phyloP scores from a whole-genome alignment of 1,140 invertebrate genomes.

The Pseudomyrmex cubaensis region DNA sequence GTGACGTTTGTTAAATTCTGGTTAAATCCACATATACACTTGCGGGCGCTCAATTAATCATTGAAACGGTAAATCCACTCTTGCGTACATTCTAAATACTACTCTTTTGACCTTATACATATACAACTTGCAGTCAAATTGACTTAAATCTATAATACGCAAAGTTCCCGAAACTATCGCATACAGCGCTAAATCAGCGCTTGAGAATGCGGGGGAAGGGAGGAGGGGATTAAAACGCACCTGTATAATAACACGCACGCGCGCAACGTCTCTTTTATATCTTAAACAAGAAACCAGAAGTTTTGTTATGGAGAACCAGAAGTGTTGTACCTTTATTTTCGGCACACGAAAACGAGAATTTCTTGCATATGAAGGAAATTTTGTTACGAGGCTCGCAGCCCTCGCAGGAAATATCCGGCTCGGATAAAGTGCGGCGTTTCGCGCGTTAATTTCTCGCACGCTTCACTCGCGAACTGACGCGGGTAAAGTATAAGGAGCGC shows the following conservation, averaged over 20 bases:
- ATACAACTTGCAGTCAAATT: background rate
- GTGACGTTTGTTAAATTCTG: constrained; percentile 17
- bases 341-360: constrained; percentile 62
- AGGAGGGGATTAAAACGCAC: constrained; percentile 28
- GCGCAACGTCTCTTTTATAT: constrained; percentile 13
- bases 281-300: background rate
- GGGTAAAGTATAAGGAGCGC: constrained; percentile 17
- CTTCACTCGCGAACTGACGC: constrained; percentile 18
- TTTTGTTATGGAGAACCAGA: constrained; percentile 8
- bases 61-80: background rate
- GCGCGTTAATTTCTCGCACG: constrained; percentile 16
- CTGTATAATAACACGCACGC: constrained; percentile 25
- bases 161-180: background rate
- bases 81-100: background rate
- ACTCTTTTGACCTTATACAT: background rate
- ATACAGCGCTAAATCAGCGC: background rate
- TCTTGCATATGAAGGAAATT: constrained; percentile 75
- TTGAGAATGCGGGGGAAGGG: background rate
- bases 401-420: constrained; percentile 76
- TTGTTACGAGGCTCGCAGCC: constrained; percentile 82
- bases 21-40: background rate
- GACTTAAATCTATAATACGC: background rate
- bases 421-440: constrained; percentile 69
- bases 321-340: constrained; percentile 64
- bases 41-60: background rate